Conservation (phyloP, 2,113 vertebrate species). For the Mastomys coucha region DNA sequence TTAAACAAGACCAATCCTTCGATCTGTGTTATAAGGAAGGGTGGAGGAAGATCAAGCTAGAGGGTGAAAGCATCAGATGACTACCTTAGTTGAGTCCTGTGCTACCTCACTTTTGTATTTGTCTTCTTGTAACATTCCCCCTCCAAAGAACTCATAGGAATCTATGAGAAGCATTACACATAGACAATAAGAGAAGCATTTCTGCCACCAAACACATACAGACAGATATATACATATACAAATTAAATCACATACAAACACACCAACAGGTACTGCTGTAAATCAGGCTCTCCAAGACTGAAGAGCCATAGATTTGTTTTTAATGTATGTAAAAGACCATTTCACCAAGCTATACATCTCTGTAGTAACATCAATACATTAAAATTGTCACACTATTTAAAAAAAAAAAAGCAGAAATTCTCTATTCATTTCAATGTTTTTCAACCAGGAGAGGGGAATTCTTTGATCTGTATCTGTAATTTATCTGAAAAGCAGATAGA, state of each 20-base stretch:
- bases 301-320: not conserved
- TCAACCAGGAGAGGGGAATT: not conserved
- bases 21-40: not conserved
- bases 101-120: not conserved
- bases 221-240: not conserved
- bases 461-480: not conserved
- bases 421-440: slow-evolving; percentile 29
- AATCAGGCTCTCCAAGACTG: not conserved
- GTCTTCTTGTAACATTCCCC: not conserved
- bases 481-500: not conserved
- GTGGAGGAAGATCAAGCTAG: not conserved
- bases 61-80: too few relatives aligned
- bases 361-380: not conserved
- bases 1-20: not conserved
- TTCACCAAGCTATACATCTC: not conserved
- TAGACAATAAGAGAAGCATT: not conserved
- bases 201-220: not conserved
- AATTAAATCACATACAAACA: not conserved
- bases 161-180: not conserved
- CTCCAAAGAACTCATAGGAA: not conserved
- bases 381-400: not conserved
- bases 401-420: not conserved
- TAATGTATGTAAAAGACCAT: not conserved
- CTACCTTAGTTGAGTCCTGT: not conserved
- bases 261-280: not conserved